Evolutionary conservation across 2,888 invertebrate species (phyloP).

Genomic region (Yponomeuta evonymella): DNA sequence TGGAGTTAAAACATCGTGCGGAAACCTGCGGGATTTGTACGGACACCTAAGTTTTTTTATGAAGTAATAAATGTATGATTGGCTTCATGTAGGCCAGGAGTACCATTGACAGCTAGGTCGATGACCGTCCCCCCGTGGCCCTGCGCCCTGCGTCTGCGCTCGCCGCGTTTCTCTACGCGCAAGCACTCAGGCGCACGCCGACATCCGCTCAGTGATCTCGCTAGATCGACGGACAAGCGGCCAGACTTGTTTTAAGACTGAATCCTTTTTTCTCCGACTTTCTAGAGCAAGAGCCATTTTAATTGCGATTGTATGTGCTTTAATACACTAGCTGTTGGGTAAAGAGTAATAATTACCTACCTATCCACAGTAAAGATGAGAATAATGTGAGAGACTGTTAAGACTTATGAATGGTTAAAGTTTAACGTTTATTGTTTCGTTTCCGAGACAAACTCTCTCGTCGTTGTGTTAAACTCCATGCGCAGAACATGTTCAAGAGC

Average conservation of each 20-base stretch:
- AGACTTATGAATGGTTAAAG: slow-evolving; percentile 5
- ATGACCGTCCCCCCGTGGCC: slow-evolving; percentile 47
- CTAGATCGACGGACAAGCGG: slow-evolving; percentile 14
- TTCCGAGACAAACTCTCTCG: not conserved
- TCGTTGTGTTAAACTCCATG: not conserved
- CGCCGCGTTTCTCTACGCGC: slow-evolving; percentile 31
- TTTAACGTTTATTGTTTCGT: slow-evolving; percentile 6
- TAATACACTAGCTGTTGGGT: not conserved
- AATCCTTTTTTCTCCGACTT: slow-evolving; percentile 15
- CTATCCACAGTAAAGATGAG: not conserved
- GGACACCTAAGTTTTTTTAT: not conserved
- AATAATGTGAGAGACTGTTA: not conserved
- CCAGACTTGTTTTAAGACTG: slow-evolving; percentile 15
- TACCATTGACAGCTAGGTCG: slow-evolving; percentile 59
- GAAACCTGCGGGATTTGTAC: too few relatives aligned
- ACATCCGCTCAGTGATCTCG: slow-evolving; percentile 38
- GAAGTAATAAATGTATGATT: not conserved
- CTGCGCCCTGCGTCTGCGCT: slow-evolving; percentile 38
- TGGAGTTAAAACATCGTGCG: not conserved
- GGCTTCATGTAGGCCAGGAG: slow-evolving; percentile 64
- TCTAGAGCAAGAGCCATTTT: slow-evolving; percentile 5
- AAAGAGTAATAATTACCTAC: not conserved
- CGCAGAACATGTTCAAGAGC: not conserved
- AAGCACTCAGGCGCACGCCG: slow-evolving; percentile 56
- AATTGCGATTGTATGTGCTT: slow-evolving; percentile 9